Base-by-base conservation (phyloP, 2,113 vertebrate species). In the Butastur rufipennis region DNA sequence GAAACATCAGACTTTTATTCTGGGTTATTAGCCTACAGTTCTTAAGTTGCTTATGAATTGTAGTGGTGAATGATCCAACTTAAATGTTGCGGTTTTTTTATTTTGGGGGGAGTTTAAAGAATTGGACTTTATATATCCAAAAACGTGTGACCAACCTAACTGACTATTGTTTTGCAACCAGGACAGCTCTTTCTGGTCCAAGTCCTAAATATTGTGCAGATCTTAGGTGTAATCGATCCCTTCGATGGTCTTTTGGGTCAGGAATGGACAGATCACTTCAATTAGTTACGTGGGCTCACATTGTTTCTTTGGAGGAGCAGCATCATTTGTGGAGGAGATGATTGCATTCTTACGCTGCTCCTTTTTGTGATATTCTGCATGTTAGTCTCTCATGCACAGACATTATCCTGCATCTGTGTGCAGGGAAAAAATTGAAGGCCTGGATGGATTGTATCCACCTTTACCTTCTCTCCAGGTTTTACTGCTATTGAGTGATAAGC, bases 21-120 rank as follows among this genome's bases (percentile, higher is more conserved):
- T 96, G 62, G 92, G 80, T 97, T 97, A 86, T 78, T 81, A 94
- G 72, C 81, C 93, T 90, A 86, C 77, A 90, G 47, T 74, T 93
- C 72, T 86, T 67, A 55, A 86, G 38, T 78, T 83, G 52, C 45
- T 80, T 84, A 32, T 89, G 31, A 74, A 47, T 73, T 81, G 45
- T 50, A 29, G n/a, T 81, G 53, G 38, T 78, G 45, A 81, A 78
- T 73, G 4, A 83, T 77, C 58, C 17, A 26, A 38, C 40, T 71
- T 80, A 48, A 16, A 79, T 45, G 2, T 22, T 74, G 13, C 0
- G 6, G 0, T 7, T 22, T 32, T 25, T 61, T 27, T 7, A 15
- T 26, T 48, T 77, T 50, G 5, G 5, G 1, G 4, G 4, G 12
- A 42, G 4, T 55, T 86, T 42, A 70, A 48, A 29, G 5, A 86